Conservation (phyloP, 2,113 vertebrate species). For the Microcebus tavaratra region DNA sequence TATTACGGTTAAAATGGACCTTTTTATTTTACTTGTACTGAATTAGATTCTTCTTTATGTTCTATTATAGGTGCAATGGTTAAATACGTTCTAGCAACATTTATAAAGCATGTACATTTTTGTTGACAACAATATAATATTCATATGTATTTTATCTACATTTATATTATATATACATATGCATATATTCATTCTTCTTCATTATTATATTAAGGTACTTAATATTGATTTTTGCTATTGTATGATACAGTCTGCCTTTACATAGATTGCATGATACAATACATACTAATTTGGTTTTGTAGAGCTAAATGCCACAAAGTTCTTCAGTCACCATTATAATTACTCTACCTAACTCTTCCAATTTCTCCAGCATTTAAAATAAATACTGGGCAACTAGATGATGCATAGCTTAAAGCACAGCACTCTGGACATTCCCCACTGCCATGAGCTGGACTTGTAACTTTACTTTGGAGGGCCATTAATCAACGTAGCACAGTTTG, state of each 20-base stretch:
- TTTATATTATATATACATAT: not conserved
- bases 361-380: not conserved
- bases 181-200: not conserved
- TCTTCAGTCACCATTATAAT: not conserved
- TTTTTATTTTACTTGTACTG: not conserved
- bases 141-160: not conserved
- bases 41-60: not conserved
- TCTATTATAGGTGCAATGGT: not conserved
- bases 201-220: not conserved
- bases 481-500: not conserved
- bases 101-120: not conserved
- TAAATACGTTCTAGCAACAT: not conserved
- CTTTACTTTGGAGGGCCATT: not conserved
- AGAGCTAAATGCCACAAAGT: not conserved
- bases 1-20: not conserved
- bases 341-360: not conserved
- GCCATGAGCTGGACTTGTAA: not conserved
- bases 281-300: not conserved
- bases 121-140: not conserved
- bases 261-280: not conserved
- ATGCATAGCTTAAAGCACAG: no score
- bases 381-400: not conserved
- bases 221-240: not conserved
- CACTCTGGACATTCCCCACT: rapidly evolving
- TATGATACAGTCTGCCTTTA: not conserved